Conservation (phyloP, 2,797 vertebrate species). For the Balearica regulorum region DNA sequence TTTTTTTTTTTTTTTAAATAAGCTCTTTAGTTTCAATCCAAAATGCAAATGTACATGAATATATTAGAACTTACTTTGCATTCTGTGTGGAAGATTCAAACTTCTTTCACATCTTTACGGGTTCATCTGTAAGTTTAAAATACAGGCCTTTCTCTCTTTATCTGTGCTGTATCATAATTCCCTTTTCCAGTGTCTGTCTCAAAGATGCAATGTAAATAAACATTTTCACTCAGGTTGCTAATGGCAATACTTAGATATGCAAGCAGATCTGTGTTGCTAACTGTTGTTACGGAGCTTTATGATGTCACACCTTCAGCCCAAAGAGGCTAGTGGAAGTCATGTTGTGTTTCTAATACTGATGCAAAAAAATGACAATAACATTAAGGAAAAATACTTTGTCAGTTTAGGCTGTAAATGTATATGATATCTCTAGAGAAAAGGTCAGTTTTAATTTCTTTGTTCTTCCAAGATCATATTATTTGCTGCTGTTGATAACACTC, state of each 20-base stretch:
- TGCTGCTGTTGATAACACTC: not conserved
- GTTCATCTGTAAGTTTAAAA: not conserved
- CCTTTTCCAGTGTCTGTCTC: not conserved
- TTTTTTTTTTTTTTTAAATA: not conserved
- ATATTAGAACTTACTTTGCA: not conserved
- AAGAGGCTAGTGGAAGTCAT: not conserved
- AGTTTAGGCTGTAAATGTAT: not conserved
- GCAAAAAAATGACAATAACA: not conserved
- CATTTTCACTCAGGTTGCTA: not conserved
- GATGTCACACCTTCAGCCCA: not conserved
- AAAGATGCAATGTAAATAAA: not conserved
- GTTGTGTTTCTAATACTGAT: not conserved
- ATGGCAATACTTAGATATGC: not conserved
- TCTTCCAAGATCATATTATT: constrained; percentile 20
- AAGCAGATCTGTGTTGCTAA: not conserved
- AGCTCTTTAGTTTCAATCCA: not conserved
- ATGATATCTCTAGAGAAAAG: not conserved
- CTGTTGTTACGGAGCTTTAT: not conserved
- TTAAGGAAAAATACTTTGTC: not conserved
- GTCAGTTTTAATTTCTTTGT: constrained; percentile 4
- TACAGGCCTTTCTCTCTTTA: not conserved
- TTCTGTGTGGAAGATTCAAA: not conserved
- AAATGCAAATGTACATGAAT: not conserved
- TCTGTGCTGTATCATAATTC: not conserved
- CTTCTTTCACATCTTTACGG: not conserved